Evolutionary conservation across 2,113 vertebrate species (phyloP).

Genomic region (Terrapene triunguis): DNA sequence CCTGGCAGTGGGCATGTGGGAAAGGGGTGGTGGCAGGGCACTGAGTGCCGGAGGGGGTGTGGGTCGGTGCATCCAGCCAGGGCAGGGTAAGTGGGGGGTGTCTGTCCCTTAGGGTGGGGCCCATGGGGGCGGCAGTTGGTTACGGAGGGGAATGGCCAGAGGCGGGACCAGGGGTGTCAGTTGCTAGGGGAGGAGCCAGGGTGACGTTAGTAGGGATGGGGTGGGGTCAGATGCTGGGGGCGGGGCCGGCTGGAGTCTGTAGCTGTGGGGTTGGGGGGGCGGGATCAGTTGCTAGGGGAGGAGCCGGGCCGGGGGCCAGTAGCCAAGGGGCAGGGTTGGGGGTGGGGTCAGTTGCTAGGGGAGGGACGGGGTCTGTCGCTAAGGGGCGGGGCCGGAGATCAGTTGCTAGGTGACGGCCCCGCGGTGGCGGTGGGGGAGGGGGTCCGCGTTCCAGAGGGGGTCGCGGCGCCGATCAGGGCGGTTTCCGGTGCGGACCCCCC

Average conservation of each 20-base stretch:
- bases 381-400: not conserved
- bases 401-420: not conserved
- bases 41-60: no score
- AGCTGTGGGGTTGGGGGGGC: not conserved
- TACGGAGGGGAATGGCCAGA: not conserved
- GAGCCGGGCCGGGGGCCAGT: no score
- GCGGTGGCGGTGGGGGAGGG: not conserved
- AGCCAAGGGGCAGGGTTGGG: no score
- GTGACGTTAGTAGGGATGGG: no score
- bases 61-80: no score
- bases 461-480: not conserved
- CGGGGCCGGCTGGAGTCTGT: no score
- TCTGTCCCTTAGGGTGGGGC: not conserved
- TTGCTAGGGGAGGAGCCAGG: not conserved
- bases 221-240: not conserved
- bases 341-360: not conserved
- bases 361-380: not conserved
- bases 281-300: no score
- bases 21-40: not conserved
- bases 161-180: not conserved
- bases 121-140: no score
- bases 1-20: not conserved
- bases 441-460: not conserved
- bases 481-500: not conserved
- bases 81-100: not conserved